Evolutionary conservation across 2,888 invertebrate species (phyloP).

Genomic region (Tanaodytes sp.): DNA sequence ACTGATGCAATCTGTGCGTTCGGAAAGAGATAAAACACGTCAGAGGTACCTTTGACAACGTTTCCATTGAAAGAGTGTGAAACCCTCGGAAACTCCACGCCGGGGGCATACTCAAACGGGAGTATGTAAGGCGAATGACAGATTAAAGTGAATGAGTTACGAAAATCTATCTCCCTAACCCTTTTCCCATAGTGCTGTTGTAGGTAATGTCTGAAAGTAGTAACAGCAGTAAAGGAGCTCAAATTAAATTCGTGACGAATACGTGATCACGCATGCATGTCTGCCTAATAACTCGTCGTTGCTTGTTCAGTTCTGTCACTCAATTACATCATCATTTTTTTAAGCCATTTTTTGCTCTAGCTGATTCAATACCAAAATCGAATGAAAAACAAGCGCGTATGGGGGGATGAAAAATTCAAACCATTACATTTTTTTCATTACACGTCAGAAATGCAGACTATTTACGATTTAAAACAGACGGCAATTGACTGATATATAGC

Average conservation of each 20-base stretch:
- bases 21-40: constrained; percentile 45
- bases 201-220: constrained; percentile 39
- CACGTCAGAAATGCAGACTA: too few species aligned
- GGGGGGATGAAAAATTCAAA: too few species aligned
- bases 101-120: constrained; percentile 37
- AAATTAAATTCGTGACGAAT: constrained; percentile 60
- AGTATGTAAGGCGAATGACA: constrained; percentile 53
- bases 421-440: too few species aligned
- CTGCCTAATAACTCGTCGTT: constrained; percentile 54
- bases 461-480: too few species aligned
- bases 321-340: constrained; percentile 48
- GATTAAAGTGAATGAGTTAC: constrained; percentile 50
- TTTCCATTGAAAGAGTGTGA: constrained; percentile 41
- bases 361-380: too few species aligned
- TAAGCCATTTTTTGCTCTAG: too few species aligned
- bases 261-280: constrained; percentile 55
- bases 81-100: constrained; percentile 29
- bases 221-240: constrained; percentile 50
- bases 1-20: too few species aligned
- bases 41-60: constrained; percentile 36
- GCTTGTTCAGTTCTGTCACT: constrained; percentile 30
- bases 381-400: too few species aligned
- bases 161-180: constrained; percentile 40
- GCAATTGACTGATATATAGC: too few species aligned
- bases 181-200: constrained; percentile 22